These are phyloP conservation scores for Microplitis demolitor DNA, from an alignment of 1,140 invertebrate genomes.

Conservation along the genomic window DNA sequence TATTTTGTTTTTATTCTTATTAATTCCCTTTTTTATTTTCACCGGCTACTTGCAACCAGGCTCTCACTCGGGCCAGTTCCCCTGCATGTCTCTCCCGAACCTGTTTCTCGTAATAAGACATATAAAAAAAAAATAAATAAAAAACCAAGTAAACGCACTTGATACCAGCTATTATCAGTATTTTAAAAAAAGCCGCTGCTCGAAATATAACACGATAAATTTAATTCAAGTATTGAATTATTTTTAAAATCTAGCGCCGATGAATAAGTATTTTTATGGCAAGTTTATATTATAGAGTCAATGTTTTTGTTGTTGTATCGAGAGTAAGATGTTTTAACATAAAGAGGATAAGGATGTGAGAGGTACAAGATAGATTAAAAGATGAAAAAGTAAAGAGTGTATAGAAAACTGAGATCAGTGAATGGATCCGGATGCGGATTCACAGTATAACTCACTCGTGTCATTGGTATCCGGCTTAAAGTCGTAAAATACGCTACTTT, in stretches of 20 bases:
- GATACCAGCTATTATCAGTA: too few species aligned
- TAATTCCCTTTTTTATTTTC: slow-evolving; percentile 34
- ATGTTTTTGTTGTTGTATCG: too few species aligned
- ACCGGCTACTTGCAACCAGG: slow-evolving; percentile 54
- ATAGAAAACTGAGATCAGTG: background rate
- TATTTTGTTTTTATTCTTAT: slow-evolving; percentile 49
- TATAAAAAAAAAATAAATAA: too few species aligned
- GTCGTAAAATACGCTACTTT: slow-evolving; percentile 10
- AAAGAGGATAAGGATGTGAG: too few species aligned
- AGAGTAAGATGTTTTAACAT: too few species aligned
- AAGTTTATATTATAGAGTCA: too few species aligned
- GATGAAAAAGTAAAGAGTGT: background rate
- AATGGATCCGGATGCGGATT: slow-evolving; percentile 15
- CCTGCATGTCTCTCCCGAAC: slow-evolving; percentile 37
- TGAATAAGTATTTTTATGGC: too few species aligned
- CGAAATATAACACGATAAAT: too few species aligned
- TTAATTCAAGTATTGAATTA: too few species aligned
- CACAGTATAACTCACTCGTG: slow-evolving; percentile 13
- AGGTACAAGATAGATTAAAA: background rate
- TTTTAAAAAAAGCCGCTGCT: too few species aligned
- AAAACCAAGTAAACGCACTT: background rate
- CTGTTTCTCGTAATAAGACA: slow-evolving; percentile 41
- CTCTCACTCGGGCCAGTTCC: slow-evolving; percentile 28
- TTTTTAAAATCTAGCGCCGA: too few species aligned
- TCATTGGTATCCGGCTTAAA: slow-evolving; percentile 14